Evolutionary conservation across 30 jellyfish, hydroid and myxozoan species (phyloP).

Genomic region (Sanderia malayensis): DNA sequence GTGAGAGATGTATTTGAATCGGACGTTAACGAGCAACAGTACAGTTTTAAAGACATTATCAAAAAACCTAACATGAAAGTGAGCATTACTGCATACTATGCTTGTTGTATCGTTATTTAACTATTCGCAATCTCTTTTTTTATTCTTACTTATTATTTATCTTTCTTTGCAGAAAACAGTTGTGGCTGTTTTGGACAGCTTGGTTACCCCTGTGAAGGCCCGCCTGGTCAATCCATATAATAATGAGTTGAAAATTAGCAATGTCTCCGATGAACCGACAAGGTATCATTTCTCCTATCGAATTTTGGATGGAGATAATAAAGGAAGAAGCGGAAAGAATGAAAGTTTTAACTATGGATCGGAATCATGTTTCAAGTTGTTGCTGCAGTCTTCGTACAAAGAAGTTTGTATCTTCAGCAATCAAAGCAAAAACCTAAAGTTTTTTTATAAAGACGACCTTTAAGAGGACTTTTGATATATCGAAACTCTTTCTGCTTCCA

Average conservation of each 20-base stretch:
- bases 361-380: slow-evolving; percentile 57
- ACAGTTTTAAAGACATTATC: slow-evolving; percentile 44
- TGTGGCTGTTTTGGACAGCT: slow-evolving; percentile 71
- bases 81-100: too few relatives aligned
- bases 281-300: slow-evolving; percentile 79
- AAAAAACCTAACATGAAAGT: slow-evolving; percentile 59
- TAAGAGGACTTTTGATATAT: too few relatives aligned
- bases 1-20: too few relatives aligned
- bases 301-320: slow-evolving; percentile 77
- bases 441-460: too few relatives aligned
- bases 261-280: slow-evolving; percentile 70
- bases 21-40: too few relatives aligned
- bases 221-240: slow-evolving; percentile 47
- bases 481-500: too few relatives aligned
- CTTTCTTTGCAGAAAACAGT: slow-evolving; percentile 93
- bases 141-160: too few relatives aligned
- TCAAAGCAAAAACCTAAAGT: too few relatives aligned
- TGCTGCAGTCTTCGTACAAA: slow-evolving; percentile 51
- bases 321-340: slow-evolving; percentile 59
- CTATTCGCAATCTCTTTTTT: too few relatives aligned
- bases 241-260: slow-evolving; percentile 63
- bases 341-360: slow-evolving; percentile 37
- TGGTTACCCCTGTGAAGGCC: slow-evolving; percentile 92
- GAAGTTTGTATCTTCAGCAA: slow-evolving; percentile 54
- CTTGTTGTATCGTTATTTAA: too few relatives aligned